Conservation (phyloP, 2,888 invertebrate genomes). For the Epinotia brunnichana region DNA sequence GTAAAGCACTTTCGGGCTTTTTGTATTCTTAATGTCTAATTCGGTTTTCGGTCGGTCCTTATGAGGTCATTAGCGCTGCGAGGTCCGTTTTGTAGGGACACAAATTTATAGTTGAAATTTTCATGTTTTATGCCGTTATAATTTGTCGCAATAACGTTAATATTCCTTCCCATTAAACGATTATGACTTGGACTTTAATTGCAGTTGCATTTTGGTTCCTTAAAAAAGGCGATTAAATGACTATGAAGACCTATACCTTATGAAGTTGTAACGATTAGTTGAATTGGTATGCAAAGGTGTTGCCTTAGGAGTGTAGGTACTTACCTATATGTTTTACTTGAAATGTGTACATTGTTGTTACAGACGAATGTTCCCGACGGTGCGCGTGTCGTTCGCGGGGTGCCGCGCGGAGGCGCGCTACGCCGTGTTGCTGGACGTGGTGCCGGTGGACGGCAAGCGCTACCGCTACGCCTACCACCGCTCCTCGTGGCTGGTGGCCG, state of each 20-base stretch:
- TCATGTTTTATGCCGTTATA: slow-evolving; percentile 61
- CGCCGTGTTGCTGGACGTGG: slow-evolving; percentile 97
- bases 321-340: neutral
- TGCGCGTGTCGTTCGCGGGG: slow-evolving; percentile 96
- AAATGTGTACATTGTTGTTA: slow-evolving; percentile 53
- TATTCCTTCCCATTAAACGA: slow-evolving; percentile 46
- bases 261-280: slow-evolving; percentile 15
- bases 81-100: slow-evolving; percentile 59
- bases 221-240: slow-evolving; percentile 14
- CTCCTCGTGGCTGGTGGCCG: slow-evolving; percentile 98
- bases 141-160: slow-evolving; percentile 60
- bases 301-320: neutral
- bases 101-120: slow-evolving; percentile 63
- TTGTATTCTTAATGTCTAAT: slow-evolving; percentile 77
- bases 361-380: slow-evolving; percentile 99
- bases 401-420: slow-evolving; percentile 92
- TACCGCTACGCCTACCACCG: slow-evolving; percentile 99
- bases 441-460: slow-evolving; percentile 97
- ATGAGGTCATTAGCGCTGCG: slow-evolving; percentile 74
- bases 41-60: slow-evolving; percentile 73
- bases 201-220: slow-evolving; percentile 31
- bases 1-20: slow-evolving; percentile 79
- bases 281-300: neutral
- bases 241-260: slow-evolving; percentile 2
- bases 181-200: slow-evolving; percentile 44